Conservation (phyloP, 2,888 invertebrate species). For the Watsonalla cultraria region DNA sequence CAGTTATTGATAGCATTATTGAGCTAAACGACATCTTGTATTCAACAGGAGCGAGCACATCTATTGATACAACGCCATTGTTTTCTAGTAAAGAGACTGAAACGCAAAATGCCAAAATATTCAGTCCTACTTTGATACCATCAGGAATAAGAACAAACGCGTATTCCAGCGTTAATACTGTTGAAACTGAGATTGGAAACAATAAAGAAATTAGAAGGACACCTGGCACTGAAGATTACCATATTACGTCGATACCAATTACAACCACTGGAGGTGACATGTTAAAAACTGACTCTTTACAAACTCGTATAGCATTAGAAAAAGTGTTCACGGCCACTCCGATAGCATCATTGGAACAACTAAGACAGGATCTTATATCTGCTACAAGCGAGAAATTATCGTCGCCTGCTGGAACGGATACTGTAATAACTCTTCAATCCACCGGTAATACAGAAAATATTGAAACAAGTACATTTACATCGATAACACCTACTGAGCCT, state of each 20-base stretch:
- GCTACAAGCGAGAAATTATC: conserved; percentile 6
- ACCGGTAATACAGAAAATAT: neutral
- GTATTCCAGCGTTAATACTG: conserved; percentile 3
- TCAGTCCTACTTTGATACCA: too few species aligned
- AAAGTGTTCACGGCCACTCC: conserved; percentile 28
- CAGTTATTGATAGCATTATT: neutral
- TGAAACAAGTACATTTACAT: conserved; percentile 5
- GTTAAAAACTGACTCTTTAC: conserved; percentile 31
- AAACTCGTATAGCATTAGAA: conserved; percentile 28
- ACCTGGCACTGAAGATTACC: conserved; percentile 13
- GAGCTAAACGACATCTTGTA: neutral
- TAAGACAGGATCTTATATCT: conserved; percentile 26
- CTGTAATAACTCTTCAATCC: neutral
- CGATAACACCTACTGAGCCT: conserved; percentile 4
- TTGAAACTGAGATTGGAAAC: conserved; percentile 25
- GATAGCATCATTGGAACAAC: conserved; percentile 34
- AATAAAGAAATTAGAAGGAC: conserved; percentile 43
- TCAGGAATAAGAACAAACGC: conserved; percentile 5
- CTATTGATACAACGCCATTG: neutral
- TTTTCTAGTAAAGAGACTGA: neutral
- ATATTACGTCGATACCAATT: conserved; percentile 12
- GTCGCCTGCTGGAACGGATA: neutral
- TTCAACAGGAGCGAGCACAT: neutral
- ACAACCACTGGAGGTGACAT: conserved; percentile 24
- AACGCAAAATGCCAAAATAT: too few species aligned